phyloP scores from a whole-genome alignment of 2,888 invertebrate genomes.

The Cantharis lateralis region DNA sequence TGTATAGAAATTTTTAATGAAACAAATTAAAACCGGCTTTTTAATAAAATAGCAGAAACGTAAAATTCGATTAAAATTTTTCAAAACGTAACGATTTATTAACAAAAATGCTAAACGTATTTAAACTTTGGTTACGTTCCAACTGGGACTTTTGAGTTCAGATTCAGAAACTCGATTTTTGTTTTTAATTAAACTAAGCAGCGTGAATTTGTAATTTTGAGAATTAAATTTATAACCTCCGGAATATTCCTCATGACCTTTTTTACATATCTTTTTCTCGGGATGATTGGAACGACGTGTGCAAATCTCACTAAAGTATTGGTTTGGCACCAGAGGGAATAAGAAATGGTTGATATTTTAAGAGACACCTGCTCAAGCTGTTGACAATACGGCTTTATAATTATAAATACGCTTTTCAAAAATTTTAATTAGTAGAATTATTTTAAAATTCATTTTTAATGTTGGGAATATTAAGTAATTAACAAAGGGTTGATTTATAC shows the following conservation, averaged over 20 bases:
- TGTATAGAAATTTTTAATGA: neutral
- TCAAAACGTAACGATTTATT: neutral
- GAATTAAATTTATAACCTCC: constrained; percentile 17
- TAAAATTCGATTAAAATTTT: neutral
- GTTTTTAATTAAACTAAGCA: constrained; percentile 1
- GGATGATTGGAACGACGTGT: constrained; percentile 28
- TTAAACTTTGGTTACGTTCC: neutral
- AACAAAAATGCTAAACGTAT: neutral
- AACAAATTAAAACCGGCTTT: neutral
- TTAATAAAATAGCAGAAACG: neutral
- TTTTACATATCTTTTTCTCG: constrained; percentile 19
- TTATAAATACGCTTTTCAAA: neutral
- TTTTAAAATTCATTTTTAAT: neutral
- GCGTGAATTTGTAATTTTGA: neutral
- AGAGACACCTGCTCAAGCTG: constrained; percentile 18
- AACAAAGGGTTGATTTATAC: constrained; percentile 4
- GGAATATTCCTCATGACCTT: constrained; percentile 16
- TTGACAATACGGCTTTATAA: neutral
- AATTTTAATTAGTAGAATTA: neutral
- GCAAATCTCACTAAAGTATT: constrained; percentile 23
- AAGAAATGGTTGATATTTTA: constrained; percentile 20
- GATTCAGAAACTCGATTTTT: neutral
- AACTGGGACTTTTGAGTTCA: neutral
- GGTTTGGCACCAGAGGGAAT: constrained; percentile 23
- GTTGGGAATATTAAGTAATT: neutral